Evolutionary conservation across 2,888 invertebrate genomes (phyloP).

Genomic region (Liopterus haemorrhoidalis): DNA sequence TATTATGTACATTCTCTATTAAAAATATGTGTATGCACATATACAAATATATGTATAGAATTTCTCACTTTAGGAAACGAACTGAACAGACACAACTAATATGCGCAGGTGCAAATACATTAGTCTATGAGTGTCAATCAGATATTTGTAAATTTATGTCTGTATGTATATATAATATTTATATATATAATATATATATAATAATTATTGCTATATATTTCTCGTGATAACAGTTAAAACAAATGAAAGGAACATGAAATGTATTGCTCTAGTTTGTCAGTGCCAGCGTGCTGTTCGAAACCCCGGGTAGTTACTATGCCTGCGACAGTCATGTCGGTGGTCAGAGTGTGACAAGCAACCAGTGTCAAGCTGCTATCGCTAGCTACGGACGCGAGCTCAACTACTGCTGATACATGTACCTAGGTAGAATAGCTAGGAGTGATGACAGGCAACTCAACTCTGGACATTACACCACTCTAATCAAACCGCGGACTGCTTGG

Average conservation of each 20-base stretch:
- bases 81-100: slow-evolving; percentile 36
- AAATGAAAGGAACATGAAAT: slow-evolving; percentile 13
- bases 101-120: slow-evolving; percentile 41
- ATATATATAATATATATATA: slow-evolving; percentile 37
- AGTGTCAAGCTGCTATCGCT: too few relatives aligned
- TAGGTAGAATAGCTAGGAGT: too few relatives aligned
- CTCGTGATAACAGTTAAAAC: slow-evolving; percentile 44
- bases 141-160: slow-evolving; percentile 23
- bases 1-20: slow-evolving; percentile 42
- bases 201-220: slow-evolving; percentile 45
- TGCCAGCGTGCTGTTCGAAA: slow-evolving; percentile 23
- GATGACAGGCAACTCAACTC: too few relatives aligned
- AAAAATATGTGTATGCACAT: too few relatives aligned
- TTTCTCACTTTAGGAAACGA: slow-evolving; percentile 56
- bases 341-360: too few relatives aligned
- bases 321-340: too few relatives aligned
- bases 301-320: too few relatives aligned
- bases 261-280: slow-evolving; percentile 17
- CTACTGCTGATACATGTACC: too few relatives aligned
- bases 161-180: slow-evolving; percentile 30
- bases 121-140: slow-evolving; percentile 26
- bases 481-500: too few relatives aligned
- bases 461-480: too few relatives aligned
- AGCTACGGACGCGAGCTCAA: too few relatives aligned
- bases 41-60: slow-evolving; percentile 58